These are phyloP conservation scores for Sminthurinus aureus DNA, from an alignment of 2,888 invertebrate species.

Conservation along the genomic window DNA sequence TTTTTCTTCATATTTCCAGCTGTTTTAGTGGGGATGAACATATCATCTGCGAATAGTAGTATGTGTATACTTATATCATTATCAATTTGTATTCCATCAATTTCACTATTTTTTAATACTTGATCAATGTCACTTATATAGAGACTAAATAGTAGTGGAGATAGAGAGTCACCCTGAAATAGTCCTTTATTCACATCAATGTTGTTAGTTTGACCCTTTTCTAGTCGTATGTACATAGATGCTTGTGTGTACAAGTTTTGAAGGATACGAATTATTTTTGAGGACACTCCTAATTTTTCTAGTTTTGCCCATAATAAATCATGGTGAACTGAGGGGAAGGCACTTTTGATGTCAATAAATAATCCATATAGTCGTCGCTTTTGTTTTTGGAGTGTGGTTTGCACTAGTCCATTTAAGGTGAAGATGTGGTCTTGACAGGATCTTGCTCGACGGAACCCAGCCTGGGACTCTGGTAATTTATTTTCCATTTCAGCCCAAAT, in stretches of 20 bases:
- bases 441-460: slow-evolving; percentile 42
- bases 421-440: slow-evolving; percentile 44
- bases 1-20: not conserved
- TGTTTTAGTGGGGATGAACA: not conserved
- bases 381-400: not conserved
- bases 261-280: slow-evolving; percentile 21
- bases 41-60: slow-evolving; percentile 22
- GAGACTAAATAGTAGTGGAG: slow-evolving; percentile 22
- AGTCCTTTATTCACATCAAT: slow-evolving; percentile 18
- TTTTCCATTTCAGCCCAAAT: slow-evolving; percentile 36
- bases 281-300: not conserved
- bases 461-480: slow-evolving; percentile 43
- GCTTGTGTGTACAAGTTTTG: not conserved
- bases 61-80: not conserved
- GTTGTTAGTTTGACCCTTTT: not conserved
- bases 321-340: slow-evolving; percentile 30
- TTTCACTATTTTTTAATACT: not conserved
- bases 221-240: not conserved
- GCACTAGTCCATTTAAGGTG: slow-evolving; percentile 24
- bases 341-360: slow-evolving; percentile 39
- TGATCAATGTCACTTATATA: slow-evolving; percentile 24
- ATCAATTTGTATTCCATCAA: not conserved
- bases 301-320: slow-evolving; percentile 22
- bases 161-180: slow-evolving; percentile 16
- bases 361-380: slow-evolving; percentile 32